Percentiles rank a stretch among this genome's conserved stretches.
Evolutionary conservation across 2,797 vertebrate species (phyloP).

Genomic region (Peromyscus nudipes): DNA sequence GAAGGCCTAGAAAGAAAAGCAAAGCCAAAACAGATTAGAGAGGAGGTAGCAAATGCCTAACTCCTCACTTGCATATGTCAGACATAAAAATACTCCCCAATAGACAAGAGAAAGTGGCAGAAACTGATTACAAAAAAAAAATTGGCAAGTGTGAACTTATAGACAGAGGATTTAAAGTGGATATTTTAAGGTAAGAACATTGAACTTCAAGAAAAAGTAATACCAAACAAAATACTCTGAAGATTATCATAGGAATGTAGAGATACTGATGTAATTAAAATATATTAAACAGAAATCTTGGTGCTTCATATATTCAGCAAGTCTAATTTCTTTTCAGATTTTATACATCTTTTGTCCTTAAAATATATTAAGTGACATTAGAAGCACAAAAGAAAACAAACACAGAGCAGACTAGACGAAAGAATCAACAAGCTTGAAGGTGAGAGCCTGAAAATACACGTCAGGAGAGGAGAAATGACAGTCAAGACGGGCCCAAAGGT

Average conservation of each 20-base stretch:
- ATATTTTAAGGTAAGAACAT: background rate
- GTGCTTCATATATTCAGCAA: background rate
- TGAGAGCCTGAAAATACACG: background rate
- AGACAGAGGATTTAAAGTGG: background rate
- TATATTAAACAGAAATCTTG: background rate
- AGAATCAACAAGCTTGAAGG: background rate
- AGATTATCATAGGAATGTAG: background rate
- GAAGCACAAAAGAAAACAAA: background rate
- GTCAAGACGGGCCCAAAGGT: background rate
- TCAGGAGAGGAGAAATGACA: background rate
- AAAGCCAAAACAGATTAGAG: background rate
- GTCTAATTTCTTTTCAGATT: background rate
- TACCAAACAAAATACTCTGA: background rate
- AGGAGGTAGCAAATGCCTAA: background rate
- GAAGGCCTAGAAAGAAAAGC: background rate
- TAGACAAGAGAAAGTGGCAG: background rate
- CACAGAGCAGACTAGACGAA: background rate
- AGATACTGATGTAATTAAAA: background rate
- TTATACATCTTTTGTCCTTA: background rate
- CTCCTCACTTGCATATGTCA: background rate
- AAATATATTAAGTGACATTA: background rate
- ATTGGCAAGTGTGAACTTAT: background rate
- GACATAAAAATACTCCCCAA: background rate
- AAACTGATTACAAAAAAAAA: background rate
- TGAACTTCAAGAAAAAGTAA: background rate